Evolutionary conservation across 2,888 invertebrate species (phyloP).

Genomic region (Anaspis maculata): DNA sequence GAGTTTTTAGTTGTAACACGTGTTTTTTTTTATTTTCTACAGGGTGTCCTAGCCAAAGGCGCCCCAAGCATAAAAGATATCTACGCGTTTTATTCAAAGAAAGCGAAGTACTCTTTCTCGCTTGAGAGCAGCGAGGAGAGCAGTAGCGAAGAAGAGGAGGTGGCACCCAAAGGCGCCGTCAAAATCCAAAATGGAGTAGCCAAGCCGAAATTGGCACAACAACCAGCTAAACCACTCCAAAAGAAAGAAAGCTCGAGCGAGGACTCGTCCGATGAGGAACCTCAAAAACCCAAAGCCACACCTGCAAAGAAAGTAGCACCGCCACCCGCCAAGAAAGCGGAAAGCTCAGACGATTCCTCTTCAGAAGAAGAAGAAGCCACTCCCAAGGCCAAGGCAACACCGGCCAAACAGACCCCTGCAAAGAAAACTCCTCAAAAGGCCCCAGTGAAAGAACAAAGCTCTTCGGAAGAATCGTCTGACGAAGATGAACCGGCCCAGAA

Average conservation of each 20-base stretch:
- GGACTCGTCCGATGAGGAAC: conserved; percentile 23
- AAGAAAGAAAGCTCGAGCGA: conserved; percentile 20
- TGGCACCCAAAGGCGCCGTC: conserved; percentile 10
- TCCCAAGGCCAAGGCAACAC: conserved; percentile 11
- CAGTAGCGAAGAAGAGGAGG: conserved; percentile 21
- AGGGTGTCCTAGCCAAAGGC: conserved; percentile 58
- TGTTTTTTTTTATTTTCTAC: too few species aligned
- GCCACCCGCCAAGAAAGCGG: conserved; percentile 16
- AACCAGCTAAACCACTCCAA: conserved; percentile 15
- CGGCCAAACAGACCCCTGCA: conserved; percentile 11
- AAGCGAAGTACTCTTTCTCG: conserved; percentile 11
- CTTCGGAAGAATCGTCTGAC: conserved; percentile 22
- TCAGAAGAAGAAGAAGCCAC: conserved; percentile 13
- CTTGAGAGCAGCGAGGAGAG: conserved; percentile 21
- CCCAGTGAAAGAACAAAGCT: conserved; percentile 14
- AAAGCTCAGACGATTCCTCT: conserved; percentile 14
- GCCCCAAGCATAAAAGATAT: conserved; percentile 56
- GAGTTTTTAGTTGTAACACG: too few species aligned
- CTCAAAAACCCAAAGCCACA: conserved; percentile 10
- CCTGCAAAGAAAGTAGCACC: conserved; percentile 4
- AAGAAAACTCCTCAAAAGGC: conserved; percentile 6
- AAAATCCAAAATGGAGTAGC: conserved; percentile 9
- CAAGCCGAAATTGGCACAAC: conserved; percentile 10
- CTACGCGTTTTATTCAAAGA: too few species aligned
- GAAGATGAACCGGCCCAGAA: conserved; percentile 21